Evolutionary conservation across 2,888 invertebrate genomes (phyloP), one percentile per base, ranked within the genome.

Genomic region (Lithophane socia): DNA sequence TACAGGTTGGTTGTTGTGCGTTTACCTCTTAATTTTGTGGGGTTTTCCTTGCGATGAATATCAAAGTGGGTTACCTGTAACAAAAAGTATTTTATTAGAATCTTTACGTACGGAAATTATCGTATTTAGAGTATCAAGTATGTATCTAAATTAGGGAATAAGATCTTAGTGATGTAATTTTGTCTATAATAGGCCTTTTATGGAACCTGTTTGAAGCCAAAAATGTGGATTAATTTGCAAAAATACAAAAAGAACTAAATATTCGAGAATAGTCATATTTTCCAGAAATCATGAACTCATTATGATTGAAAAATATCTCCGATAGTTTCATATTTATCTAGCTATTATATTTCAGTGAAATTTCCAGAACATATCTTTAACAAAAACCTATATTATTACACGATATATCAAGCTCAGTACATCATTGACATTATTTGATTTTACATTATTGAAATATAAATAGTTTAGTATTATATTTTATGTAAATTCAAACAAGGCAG

Each of bases 11-110:
- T 85, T 81, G 84, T 88, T 84, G 76, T 80, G 76, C 63, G 82
- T 87, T 88, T 89, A 89, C 89, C 88, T 90, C 87, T 87, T 89
- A 87, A 88, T 89, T 85, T 84, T 85, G 87, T 80, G 73, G 82
- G 79, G 47, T 81, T 85, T 83, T 72, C 85, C 65, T 84, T 84
- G 64, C 80, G 80, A 64, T 80, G 83, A 78, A 86, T 78, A 85
- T 75, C 75, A 79, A 80, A 85, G 81, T 84, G 75, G 82, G 72
- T 84, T 94, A 94, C 93, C 94, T 94, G 93, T 81, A 94, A 94
- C 90, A 92, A 87, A 87, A 87, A 86, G 70, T 75, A 83, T 67
- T 83, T 73, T 79, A 83, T 88, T 86, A 86, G 52, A 66, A 7
- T 69, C 29, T 54, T 37, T 66, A 54, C 21, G 3, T 24, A 58